Base-by-base conservation (phyloP, 2,888 invertebrate genomes). In the Nephrocerus scutellatus region DNA sequence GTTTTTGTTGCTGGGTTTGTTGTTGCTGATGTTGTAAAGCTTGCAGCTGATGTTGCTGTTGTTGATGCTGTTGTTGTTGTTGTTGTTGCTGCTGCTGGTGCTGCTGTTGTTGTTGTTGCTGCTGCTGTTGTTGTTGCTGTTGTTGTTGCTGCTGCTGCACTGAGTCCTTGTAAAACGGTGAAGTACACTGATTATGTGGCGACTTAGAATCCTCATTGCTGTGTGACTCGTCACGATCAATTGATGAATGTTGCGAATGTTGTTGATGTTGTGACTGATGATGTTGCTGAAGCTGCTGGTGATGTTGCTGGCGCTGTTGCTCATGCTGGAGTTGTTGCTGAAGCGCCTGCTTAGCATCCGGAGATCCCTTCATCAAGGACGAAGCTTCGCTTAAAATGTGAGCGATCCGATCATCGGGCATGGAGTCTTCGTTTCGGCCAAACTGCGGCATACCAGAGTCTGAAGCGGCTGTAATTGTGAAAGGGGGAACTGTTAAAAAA, bases 311-410 rank as follows among this genome's bases (percentile, higher is more conserved):
- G 51, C 72, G 50, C 30, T 52, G 52, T 30, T 53, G 52, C 23
- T 50, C 43, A 74, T 79, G 53, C 71, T 74, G 51, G 70, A 72
- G 39, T 73, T 74, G 42, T n/a, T 49, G 50, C 20, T 54, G 53
- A 33, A 52, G 31, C 4, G 50, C 49, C 36, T 50, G 53, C 10
- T 51, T 50, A 26, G 51, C 52, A 31, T 43, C 40, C 21, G 71
- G 72, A 2, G 75, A 73, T 31, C 50, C 54, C 71, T 87, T 84
- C 80, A 93, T 89, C 59, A 91, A 78, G 55, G 88, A 86, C 36
- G 89, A 87, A 15, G 95, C 92, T 62, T 96, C 95, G 60, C 77
- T 87, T 42, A 96, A 78, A 62, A 96, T 93, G 68, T 92, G 92
- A 32, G 85, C 87, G 50, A 96, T 82, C 48, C 95, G 76, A 58